These are phyloP conservation scores for Diarsia brunnea DNA, from an alignment of 2,888 invertebrate genomes.

Conservation along the genomic window DNA sequence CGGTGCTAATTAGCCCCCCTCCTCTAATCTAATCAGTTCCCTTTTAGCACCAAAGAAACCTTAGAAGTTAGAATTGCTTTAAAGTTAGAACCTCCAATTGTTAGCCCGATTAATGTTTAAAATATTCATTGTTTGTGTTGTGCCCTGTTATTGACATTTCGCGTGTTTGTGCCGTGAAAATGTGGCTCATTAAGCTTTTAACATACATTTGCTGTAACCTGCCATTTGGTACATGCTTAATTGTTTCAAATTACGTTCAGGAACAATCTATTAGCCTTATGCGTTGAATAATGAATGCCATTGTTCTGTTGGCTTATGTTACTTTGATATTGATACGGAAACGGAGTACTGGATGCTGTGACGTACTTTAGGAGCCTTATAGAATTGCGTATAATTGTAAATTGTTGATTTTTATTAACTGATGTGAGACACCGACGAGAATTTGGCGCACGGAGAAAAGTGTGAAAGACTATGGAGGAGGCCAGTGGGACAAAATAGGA, in stretches of 20 bases:
- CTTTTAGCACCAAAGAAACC: neutral
- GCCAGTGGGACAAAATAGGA: too few species aligned
- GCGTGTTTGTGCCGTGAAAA: slow-evolving; percentile 52
- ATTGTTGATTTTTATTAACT: neutral
- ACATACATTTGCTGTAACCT: slow-evolving; percentile 31
- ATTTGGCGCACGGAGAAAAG: too few species aligned
- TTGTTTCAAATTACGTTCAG: slow-evolving; percentile 50
- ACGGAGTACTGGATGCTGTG: neutral
- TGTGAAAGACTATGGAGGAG: too few species aligned
- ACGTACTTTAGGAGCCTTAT: neutral
- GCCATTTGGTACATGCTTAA: slow-evolving; percentile 34
- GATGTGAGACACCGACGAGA: neutral
- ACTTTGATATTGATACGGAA: slow-evolving; percentile 2
- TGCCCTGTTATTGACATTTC: slow-evolving; percentile 51
- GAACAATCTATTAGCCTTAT: slow-evolving; percentile 41
- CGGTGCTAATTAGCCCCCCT: slow-evolving; percentile 1
- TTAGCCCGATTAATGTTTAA: slow-evolving; percentile 23
- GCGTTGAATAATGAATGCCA: slow-evolving; percentile 34
- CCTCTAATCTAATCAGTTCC: neutral
- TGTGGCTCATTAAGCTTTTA: slow-evolving; percentile 54
- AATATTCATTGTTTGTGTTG: slow-evolving; percentile 20
- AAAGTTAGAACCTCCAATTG: slow-evolving; percentile 5
- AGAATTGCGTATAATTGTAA: neutral
- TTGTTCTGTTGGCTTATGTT: slow-evolving; percentile 20
- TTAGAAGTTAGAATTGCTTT: neutral